Percentiles rank a stretch among this genome's conserved stretches.
phyloP scores from a whole-genome alignment of 1,140 invertebrate genomes.

The Chelonus insularis region DNA sequence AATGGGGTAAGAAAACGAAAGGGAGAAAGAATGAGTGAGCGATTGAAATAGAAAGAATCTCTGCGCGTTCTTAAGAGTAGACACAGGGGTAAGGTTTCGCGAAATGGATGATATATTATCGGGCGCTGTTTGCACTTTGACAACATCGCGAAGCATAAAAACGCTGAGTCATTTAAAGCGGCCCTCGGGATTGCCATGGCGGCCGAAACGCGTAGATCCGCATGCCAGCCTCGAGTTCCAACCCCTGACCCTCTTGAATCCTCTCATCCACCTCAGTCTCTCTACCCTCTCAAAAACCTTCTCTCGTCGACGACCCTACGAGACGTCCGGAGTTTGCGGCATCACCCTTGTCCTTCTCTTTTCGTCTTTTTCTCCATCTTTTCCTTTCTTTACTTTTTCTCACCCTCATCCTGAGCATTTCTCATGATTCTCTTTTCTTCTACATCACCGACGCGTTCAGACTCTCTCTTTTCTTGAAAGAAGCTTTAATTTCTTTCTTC shows the following conservation, averaged over 20 bases:
- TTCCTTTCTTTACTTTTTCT: conserved; percentile 25
- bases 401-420: conserved; percentile 22
- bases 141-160: conserved; percentile 61
- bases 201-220: conserved; percentile 17
- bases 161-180: conserved; percentile 63
- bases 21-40: neutral
- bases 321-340: conserved; percentile 8
- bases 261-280: conserved; percentile 27
- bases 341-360: conserved; percentile 25
- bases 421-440: conserved; percentile 54
- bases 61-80: neutral
- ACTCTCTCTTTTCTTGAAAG: conserved; percentile 30
- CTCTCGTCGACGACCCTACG: conserved; percentile 14
- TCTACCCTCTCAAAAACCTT: conserved; percentile 20
- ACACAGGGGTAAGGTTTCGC: conserved; percentile 38
- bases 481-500: conserved; percentile 28
- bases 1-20: neutral
- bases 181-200: conserved; percentile 54
- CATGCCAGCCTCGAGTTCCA: conserved; percentile 34
- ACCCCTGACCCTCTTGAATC: conserved; percentile 33
- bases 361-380: conserved; percentile 23
- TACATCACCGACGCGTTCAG: conserved; percentile 38
- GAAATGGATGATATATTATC: conserved; percentile 60
- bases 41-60: neutral
- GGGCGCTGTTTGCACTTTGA: conserved; percentile 61